Evolutionary conservation across 2,888 invertebrate species (phyloP).

Genomic region (Drosophila vallismaia): DNA sequence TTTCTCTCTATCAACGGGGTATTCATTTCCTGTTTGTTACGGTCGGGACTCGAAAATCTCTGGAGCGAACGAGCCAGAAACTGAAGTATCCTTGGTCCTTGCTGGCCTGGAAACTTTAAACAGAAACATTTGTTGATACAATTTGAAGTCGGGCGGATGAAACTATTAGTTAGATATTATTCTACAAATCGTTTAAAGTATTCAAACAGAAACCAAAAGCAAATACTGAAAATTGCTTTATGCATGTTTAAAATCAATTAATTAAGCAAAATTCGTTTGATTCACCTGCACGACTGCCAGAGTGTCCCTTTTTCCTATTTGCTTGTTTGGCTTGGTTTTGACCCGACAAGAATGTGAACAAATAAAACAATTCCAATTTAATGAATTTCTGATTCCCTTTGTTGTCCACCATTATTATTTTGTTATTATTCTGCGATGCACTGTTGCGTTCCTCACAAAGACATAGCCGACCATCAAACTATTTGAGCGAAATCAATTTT

Average conservation of each 20-base stretch:
- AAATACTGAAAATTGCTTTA: slow-evolving; percentile 44
- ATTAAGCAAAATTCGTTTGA: slow-evolving; percentile 46
- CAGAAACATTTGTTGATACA: slow-evolving; percentile 25
- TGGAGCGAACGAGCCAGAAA: slow-evolving; percentile 24
- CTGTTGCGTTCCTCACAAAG: slow-evolving; percentile 29
- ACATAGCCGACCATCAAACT: slow-evolving; percentile 19
- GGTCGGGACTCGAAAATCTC: slow-evolving; percentile 25
- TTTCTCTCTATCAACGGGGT: slow-evolving; percentile 38
- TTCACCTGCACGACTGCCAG: slow-evolving; percentile 16
- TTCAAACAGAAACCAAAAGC: slow-evolving; percentile 28
- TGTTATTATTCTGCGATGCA: slow-evolving; percentile 17
- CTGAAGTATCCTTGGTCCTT: slow-evolving; percentile 26
- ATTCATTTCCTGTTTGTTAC: slow-evolving; percentile 67
- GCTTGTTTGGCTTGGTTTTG: background rate
- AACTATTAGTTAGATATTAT: slow-evolving; percentile 17
- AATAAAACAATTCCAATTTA: slow-evolving; percentile 42
- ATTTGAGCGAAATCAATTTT: slow-evolving; percentile 45
- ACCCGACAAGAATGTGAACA: slow-evolving; percentile 16
- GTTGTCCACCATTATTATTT: slow-evolving; percentile 33
- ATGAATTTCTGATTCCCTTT: slow-evolving; percentile 41
- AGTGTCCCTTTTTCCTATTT: slow-evolving; percentile 33
- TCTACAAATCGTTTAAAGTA: slow-evolving; percentile 33
- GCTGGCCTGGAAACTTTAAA: slow-evolving; percentile 39
- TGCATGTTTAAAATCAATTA: slow-evolving; percentile 54
- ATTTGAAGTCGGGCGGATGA: background rate